Evolutionary conservation across 2,888 invertebrate genomes (phyloP).

Genomic region (Diaprepes abbreviatus): DNA sequence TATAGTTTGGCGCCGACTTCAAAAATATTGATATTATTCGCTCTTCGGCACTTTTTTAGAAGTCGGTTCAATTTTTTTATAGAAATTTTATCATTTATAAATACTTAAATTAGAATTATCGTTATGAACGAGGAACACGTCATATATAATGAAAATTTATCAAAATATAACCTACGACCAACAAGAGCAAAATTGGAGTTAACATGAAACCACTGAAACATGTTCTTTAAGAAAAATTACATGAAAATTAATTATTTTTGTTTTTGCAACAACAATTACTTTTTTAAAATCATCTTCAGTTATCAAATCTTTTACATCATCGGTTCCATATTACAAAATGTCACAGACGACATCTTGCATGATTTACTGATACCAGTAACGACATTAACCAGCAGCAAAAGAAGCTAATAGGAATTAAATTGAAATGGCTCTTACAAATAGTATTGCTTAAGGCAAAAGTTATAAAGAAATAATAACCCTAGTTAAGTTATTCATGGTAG

Average conservation of each 20-base stretch:
- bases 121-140: no score
- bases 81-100: no score
- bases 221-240: no score
- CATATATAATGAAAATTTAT: no score
- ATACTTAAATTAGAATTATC: no score
- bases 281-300: neutral
- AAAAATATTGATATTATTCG: no score
- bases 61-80: no score
- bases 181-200: no score
- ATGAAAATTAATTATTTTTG: neutral
- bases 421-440: slow-evolving; percentile 37
- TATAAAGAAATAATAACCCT: slow-evolving; percentile 52
- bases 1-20: no score
- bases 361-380: slow-evolving; percentile 14
- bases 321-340: slow-evolving; percentile 10
- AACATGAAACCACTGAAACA: no score
- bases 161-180: no score
- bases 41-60: no score
- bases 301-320: neutral
- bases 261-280: neutral
- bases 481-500: slow-evolving; percentile 56
- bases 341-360: slow-evolving; percentile 17
- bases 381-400: slow-evolving; percentile 36
- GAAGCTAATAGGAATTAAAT: slow-evolving; percentile 40
- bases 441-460: slow-evolving; percentile 41